Conservation (phyloP, 2,113 vertebrate species). For the Raja brachyura region DNA sequence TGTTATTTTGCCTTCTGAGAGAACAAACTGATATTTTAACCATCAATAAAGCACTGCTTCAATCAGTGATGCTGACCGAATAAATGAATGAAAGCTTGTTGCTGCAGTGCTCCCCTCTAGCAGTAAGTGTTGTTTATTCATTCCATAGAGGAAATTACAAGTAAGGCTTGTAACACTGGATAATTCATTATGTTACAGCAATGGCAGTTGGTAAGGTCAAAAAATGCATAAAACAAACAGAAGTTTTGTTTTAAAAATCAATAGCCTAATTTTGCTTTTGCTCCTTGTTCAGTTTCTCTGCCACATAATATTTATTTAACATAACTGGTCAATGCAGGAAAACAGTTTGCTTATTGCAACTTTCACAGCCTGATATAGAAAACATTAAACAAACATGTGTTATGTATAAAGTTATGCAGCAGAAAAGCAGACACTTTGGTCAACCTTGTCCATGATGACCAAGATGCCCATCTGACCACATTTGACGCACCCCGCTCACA, state of each 20-base stretch:
- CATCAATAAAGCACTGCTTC: not conserved
- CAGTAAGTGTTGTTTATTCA: not conserved
- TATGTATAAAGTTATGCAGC: no score
- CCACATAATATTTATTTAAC: not conserved
- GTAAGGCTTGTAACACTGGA: not conserved
- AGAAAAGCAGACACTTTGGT: no score
- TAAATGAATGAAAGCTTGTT: not conserved
- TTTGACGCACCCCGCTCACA: no score
- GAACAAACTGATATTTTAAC: not conserved
- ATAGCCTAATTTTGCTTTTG: not conserved
- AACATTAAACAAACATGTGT: no score
- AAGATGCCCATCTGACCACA: no score
- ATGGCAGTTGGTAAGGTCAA: not conserved
- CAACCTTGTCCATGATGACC: no score
- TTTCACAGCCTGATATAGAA: not conserved
- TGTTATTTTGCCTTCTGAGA: not conserved
- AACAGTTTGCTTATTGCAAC: not conserved
- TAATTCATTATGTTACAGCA: not conserved
- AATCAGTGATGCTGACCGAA: not conserved
- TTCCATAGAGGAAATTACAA: not conserved
- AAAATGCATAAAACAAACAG: not conserved
- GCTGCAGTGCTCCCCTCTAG: not conserved
- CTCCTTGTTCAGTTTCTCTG: not conserved
- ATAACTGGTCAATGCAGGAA: not conserved
- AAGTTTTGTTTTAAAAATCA: not conserved